Percentiles rank a stretch among this genome's conserved stretches.
Conservation (phyloP, 2,797 vertebrate species). For the Anolis apletophallus region DNA sequence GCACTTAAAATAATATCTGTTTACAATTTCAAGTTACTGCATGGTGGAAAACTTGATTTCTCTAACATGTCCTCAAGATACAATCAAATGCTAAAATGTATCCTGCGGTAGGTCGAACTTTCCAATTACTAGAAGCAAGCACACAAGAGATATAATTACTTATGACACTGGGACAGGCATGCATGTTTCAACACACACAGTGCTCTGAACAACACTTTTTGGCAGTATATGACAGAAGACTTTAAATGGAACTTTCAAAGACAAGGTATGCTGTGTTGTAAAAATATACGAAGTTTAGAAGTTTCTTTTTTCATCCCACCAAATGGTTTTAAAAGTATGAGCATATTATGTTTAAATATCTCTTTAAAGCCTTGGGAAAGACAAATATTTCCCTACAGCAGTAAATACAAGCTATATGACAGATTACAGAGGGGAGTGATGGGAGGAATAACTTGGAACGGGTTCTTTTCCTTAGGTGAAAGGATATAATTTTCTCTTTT, state of each 20-base stretch:
- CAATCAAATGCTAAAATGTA: conserved; percentile 77
- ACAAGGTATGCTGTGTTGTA: conserved; percentile 65
- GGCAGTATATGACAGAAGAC: conserved; percentile 82
- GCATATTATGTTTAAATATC: conserved; percentile 75
- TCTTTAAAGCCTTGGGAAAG: conserved; percentile 67
- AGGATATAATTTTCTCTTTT: conserved; percentile 67
- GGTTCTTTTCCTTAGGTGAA: conserved; percentile 71
- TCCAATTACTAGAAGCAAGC: conserved; percentile 81
- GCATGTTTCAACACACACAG: conserved; percentile 81
- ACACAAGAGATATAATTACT: conserved; percentile 81
- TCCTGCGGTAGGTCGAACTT: conserved; percentile 81
- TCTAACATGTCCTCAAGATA: conserved; percentile 78
- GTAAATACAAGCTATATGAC: conserved; percentile 64
- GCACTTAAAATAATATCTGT: conserved; percentile 76
- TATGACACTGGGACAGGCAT: conserved; percentile 80
- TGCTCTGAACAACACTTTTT: conserved; percentile 78
- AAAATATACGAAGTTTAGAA: conserved; percentile 69
- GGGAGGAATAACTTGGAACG: conserved; percentile 66
- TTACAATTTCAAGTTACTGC: conserved; percentile 77
- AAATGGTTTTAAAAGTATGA: conserved; percentile 78
- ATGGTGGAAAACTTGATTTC: conserved; percentile 76
- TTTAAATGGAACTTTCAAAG: conserved; percentile 80
- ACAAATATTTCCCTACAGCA: conserved; percentile 70
- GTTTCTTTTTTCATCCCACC: conserved; percentile 70
- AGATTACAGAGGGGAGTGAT: conserved; percentile 50